Percentiles rank a stretch among this genome's conserved stretches.
Conservation (phyloP, 2,888 invertebrate genomes). For the Tipula helvola region DNA sequence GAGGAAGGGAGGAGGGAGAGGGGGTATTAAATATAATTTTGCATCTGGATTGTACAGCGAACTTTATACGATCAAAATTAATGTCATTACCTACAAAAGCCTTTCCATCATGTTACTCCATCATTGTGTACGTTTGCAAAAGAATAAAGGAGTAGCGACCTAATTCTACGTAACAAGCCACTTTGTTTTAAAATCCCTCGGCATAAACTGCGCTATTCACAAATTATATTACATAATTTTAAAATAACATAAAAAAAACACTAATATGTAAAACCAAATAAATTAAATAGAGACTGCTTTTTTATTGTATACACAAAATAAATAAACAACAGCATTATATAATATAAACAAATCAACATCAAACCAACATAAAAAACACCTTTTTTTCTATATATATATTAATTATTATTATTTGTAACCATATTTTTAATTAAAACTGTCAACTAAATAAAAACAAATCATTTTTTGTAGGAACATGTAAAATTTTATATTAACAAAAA, state of each 20-base stretch:
- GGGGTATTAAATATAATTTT: too few relatives aligned
- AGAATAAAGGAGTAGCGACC: too few relatives aligned
- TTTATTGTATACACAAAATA: background rate
- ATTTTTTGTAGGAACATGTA: conserved; percentile 22
- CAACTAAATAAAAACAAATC: conserved; percentile 32
- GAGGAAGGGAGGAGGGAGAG: too few relatives aligned
- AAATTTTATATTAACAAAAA: background rate
- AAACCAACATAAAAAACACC: background rate
- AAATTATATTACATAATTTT: background rate
- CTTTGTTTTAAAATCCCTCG: too few relatives aligned
- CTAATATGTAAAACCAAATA: background rate
- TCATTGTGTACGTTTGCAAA: too few relatives aligned
- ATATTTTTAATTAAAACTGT: conserved; percentile 4
- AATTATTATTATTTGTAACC: background rate
- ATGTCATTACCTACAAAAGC: too few relatives aligned
- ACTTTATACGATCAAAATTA: too few relatives aligned
- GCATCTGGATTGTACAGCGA: too few relatives aligned
- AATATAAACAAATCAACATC: background rate
- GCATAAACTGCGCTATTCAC: background rate
- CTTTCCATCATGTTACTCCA: too few relatives aligned
- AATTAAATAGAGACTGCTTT: background rate
- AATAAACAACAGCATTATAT: background rate
- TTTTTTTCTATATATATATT: background rate
- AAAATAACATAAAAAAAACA: background rate
- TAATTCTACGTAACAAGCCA: too few relatives aligned